A percentile compares a stretch with the other conserved stretches of the same genome.
phyloP scores from a whole-genome alignment of 2,113 vertebrate genomes.

The Gulo gulo region DNA sequence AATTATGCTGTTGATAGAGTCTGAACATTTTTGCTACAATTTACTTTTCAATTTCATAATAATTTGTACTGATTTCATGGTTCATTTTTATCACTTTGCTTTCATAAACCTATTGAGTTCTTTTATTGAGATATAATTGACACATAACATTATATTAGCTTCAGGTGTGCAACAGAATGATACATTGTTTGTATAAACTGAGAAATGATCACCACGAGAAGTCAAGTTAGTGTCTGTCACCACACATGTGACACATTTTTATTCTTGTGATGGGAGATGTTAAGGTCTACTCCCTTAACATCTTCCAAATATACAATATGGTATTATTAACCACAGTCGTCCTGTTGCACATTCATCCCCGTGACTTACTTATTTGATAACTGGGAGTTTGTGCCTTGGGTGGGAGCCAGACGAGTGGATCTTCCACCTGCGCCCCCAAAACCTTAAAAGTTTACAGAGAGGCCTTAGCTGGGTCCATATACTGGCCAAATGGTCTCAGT shows the following conservation, averaged over 20 bases:
- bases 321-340: not conserved
- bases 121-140: not conserved
- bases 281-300: not conserved
- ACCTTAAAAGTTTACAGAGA: not conserved
- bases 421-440: not conserved
- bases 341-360: not conserved
- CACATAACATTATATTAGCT: not conserved
- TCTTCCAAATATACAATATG: not conserved
- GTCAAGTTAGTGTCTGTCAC: not conserved
- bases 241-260: not conserved
- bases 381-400: not conserved
- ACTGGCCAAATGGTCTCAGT: not conserved
- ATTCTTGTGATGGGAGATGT: not conserved
- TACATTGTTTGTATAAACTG: not conserved
- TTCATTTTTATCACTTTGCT: not conserved
- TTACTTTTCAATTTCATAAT: conserved; percentile 36
- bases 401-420: not conserved
- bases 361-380: not conserved
- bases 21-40: not conserved
- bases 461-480: not conserved
- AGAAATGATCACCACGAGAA: not conserved
- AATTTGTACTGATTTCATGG: not conserved
- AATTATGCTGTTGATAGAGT: conserved; percentile 1
- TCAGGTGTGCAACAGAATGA: not conserved
- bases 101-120: not conserved